A percentile compares a stretch with the other conserved stretches of the same genome.
Conservation (phyloP, 2,888 invertebrate genomes). For the Ypsolopha scabrella region DNA sequence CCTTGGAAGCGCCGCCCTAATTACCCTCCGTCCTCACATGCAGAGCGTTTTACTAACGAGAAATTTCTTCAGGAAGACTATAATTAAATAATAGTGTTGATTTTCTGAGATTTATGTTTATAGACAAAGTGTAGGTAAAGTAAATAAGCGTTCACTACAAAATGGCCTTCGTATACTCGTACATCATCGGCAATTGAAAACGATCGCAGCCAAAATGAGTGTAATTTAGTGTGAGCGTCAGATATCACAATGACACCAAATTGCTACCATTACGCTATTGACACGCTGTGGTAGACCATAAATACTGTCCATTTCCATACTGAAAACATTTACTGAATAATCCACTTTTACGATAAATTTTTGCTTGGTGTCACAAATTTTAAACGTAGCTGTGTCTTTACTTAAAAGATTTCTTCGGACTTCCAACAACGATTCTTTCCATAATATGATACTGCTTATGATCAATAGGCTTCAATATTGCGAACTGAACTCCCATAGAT, state of each 20-base stretch:
- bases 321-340: neutral
- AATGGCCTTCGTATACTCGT: conserved; percentile 16
- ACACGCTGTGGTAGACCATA: conserved; percentile 42
- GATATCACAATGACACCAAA: conserved; percentile 52
- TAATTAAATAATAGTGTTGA: neutral
- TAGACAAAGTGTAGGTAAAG: neutral
- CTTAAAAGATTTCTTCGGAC: conserved; percentile 20
- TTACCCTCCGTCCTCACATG: neutral
- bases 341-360: too few species aligned
- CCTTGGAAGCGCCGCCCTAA: neutral
- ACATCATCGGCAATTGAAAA: conserved; percentile 61
- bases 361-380: too few species aligned
- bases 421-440: conserved; percentile 32
- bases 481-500: conserved; percentile 43
- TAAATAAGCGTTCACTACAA: neutral
- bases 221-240: conserved; percentile 52
- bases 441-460: conserved; percentile 48
- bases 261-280: conserved; percentile 49
- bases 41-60: too few species aligned
- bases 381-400: too few species aligned
- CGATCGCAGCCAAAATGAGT: conserved; percentile 60
- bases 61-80: too few species aligned
- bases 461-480: conserved; percentile 39
- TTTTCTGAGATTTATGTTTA: neutral
- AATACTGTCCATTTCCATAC: neutral